Conservation (phyloP, 2,888 invertebrate genomes). For the Teleiodes luculella region DNA sequence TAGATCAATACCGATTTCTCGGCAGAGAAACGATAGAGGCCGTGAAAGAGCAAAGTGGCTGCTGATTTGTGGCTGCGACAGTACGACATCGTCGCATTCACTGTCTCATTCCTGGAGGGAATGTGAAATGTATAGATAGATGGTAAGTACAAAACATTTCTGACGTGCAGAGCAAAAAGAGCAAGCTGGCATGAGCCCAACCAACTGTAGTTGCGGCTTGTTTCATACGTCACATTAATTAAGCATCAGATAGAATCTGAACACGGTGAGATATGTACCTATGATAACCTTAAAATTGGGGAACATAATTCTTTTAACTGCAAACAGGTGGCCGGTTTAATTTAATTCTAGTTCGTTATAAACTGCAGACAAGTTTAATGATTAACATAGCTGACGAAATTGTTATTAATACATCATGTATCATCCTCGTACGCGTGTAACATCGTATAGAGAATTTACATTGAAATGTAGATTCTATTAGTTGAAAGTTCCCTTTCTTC, state of each 20-base stretch:
- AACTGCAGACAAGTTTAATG: not conserved
- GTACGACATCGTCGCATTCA: slow-evolving; percentile 49
- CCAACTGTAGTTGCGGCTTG: slow-evolving; percentile 61
- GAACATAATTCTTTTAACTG: slow-evolving; percentile 29
- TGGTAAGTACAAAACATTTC: slow-evolving; percentile 30
- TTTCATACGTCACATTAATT: slow-evolving; percentile 71
- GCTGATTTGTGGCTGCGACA: slow-evolving; percentile 67
- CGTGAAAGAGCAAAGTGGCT: slow-evolving; percentile 68
- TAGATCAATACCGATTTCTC: slow-evolving; percentile 55
- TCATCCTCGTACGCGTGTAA: too few relatives aligned
- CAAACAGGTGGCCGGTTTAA: slow-evolving; percentile 32
- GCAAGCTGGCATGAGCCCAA: slow-evolving; percentile 65
- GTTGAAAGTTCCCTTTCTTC: slow-evolving; percentile 8
- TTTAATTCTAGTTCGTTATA: not conserved
- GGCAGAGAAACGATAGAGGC: slow-evolving; percentile 49
- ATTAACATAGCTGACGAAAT: not conserved
- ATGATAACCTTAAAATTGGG: slow-evolving; percentile 39
- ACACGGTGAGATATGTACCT: slow-evolving; percentile 38
- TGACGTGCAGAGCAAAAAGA: slow-evolving; percentile 60
- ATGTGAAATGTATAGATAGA: slow-evolving; percentile 38
- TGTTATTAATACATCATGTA: not conserved
- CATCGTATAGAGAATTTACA: not conserved
- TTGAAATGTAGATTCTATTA: slow-evolving; percentile 1
- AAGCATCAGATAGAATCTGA: slow-evolving; percentile 64
- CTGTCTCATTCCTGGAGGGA: slow-evolving; percentile 57